phyloP scores from a whole-genome alignment of 2,113 vertebrate species.

The Conger conger region DNA sequence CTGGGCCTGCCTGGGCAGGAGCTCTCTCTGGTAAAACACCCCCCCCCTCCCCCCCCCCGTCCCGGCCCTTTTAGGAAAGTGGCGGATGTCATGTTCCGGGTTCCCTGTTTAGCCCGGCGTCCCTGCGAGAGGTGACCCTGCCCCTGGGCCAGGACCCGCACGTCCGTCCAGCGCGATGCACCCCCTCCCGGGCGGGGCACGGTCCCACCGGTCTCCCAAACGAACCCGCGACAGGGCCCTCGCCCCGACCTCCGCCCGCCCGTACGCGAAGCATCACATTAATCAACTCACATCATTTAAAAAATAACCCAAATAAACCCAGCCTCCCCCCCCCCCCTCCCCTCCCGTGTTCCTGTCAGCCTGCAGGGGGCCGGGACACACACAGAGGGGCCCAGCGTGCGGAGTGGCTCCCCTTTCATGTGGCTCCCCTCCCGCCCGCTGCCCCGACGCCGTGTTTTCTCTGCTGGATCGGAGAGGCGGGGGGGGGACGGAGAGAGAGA shows the following conservation, averaged over 20 bases:
- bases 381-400: not conserved
- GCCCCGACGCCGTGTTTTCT: conserved; percentile 56
- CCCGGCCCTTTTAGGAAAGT: not conserved
- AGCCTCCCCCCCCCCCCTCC: not conserved
- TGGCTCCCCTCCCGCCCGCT: conserved; percentile 54
- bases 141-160: not conserved
- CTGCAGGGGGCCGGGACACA: not conserved
- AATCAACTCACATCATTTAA: not conserved
- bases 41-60: not conserved
- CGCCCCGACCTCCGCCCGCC: not conserved
- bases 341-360: not conserved
- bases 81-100: not conserved
- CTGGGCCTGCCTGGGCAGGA: not conserved
- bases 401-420: conserved; percentile 29
- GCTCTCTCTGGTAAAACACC: not conserved
- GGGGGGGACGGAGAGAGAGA: conserved; percentile 33
- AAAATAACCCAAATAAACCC: conserved; percentile 5
- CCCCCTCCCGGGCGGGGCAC: not conserved
- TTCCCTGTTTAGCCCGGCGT: conserved; percentile 6
- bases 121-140: not conserved
- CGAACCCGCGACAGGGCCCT: not conserved
- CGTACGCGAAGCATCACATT: not conserved
- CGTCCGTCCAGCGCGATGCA: not conserved
- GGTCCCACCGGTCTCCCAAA: not conserved
- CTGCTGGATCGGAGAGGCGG: conserved; percentile 21